phyloP scores from a whole-genome alignment of 2,888 invertebrate genomes.

The Aradus depressus region DNA sequence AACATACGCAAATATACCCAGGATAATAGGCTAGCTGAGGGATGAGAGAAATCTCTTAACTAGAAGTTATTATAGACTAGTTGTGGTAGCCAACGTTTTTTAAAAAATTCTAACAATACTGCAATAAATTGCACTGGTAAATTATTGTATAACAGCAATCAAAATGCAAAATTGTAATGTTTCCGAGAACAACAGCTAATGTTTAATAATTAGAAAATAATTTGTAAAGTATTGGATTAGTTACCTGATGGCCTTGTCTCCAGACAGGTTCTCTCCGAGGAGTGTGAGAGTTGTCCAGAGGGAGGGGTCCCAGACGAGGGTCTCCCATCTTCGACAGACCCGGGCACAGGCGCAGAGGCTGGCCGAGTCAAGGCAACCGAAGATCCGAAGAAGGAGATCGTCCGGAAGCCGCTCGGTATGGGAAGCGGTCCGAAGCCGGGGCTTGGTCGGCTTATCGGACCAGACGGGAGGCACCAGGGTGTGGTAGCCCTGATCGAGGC shows the following conservation, averaged over 20 bases:
- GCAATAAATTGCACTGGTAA: too few relatives aligned
- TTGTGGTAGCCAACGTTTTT: too few relatives aligned
- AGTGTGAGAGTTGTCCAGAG: conserved; percentile 60
- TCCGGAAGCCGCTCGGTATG: conserved; percentile 43
- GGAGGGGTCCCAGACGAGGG: conserved; percentile 63
- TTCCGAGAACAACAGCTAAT: too few relatives aligned
- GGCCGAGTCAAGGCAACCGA: conserved; percentile 56
- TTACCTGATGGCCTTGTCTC: conserved; percentile 51
- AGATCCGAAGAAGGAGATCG: conserved; percentile 54
- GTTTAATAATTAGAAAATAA: too few relatives aligned
- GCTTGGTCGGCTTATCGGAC: conserved; percentile 18
- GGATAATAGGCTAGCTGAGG: too few relatives aligned
- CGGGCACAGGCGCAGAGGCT: conserved; percentile 62
- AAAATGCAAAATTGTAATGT: too few relatives aligned
- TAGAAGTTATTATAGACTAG: too few relatives aligned
- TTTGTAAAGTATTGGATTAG: neutral
- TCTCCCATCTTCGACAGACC: conserved; percentile 64
- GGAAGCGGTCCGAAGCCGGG: conserved; percentile 18
- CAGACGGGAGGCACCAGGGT: conserved; percentile 50
- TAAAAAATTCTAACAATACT: too few relatives aligned
- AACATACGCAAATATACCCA: too few relatives aligned
- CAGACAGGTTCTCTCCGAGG: conserved; percentile 48
- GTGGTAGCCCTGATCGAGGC: conserved; percentile 68
- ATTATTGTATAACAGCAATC: too few relatives aligned
- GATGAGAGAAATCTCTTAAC: too few relatives aligned